These are phyloP conservation scores for Moxostoma hubbsi DNA, from an alignment of 2,797 vertebrate genomes.

Conservation along the genomic window DNA sequence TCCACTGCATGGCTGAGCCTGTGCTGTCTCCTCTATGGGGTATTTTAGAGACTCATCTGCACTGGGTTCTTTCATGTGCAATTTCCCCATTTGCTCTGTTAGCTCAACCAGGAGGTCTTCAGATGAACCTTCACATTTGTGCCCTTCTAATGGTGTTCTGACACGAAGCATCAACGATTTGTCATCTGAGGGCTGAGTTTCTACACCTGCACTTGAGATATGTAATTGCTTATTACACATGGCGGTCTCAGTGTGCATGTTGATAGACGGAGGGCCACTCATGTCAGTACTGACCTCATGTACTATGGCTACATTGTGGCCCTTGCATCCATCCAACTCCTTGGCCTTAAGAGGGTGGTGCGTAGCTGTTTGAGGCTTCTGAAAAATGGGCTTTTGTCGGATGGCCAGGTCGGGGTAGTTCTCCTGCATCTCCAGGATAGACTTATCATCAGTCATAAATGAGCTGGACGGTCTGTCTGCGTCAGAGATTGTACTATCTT, in stretches of 20 bases:
- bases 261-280: constrained; percentile 66
- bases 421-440: constrained; percentile 73
- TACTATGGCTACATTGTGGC: neutral
- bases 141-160: neutral
- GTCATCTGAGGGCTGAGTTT: constrained; percentile 46
- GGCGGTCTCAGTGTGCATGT: constrained; percentile 62
- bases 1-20: constrained; percentile 24
- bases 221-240: constrained; percentile 39
- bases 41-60: constrained; percentile 61
- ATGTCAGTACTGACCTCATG: constrained; percentile 37
- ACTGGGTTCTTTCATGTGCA: constrained; percentile 56
- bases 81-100: constrained; percentile 68
- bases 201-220: constrained; percentile 11
- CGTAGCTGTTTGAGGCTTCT: constrained; percentile 50
- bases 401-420: constrained; percentile 84
- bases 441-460: constrained; percentile 61
- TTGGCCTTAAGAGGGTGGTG: constrained; percentile 33
- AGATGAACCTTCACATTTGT: neutral
- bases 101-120: constrained; percentile 58
- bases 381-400: constrained; percentile 70
- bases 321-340: constrained; percentile 49
- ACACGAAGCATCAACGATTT: constrained; percentile 20
- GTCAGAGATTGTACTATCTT: neutral
- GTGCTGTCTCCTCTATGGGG: constrained; percentile 70
- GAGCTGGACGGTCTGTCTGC: constrained; percentile 1